Conservation (phyloP, 2,888 invertebrate species). For the Leucania comma region DNA sequence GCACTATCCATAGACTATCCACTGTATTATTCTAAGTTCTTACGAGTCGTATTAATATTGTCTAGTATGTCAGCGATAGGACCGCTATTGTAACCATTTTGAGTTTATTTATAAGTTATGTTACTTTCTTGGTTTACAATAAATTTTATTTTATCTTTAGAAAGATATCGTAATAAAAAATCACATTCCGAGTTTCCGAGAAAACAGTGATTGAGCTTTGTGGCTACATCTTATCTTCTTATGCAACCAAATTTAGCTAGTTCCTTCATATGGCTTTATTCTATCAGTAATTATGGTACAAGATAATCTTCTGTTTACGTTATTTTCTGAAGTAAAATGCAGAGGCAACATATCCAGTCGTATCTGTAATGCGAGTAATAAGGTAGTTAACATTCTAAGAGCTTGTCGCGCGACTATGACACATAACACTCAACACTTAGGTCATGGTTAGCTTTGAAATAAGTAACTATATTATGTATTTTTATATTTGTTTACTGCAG, state of each 20-base stretch:
- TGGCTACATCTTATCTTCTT: neutral
- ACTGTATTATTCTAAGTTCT: too few relatives aligned
- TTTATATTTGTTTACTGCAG: neutral
- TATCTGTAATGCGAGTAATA: slow-evolving; percentile 5
- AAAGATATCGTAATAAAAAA: neutral
- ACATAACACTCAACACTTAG: slow-evolving; percentile 29
- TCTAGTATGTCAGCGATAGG: too few relatives aligned
- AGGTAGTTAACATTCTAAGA: slow-evolving; percentile 31
- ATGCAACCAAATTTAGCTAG: neutral
- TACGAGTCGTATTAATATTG: too few relatives aligned
- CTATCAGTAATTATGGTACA: neutral
- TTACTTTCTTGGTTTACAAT: too few relatives aligned
- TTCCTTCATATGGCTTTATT: neutral
- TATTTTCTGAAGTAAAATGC: slow-evolving; percentile 1
- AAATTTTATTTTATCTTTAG: too few relatives aligned
- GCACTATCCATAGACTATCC: too few relatives aligned
- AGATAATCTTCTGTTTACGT: neutral
- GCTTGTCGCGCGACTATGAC: slow-evolving; percentile 9
- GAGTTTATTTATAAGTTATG: too few relatives aligned
- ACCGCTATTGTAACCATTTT: too few relatives aligned
- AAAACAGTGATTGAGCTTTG: neutral
- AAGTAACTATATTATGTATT: neutral
- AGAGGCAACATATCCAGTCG: neutral
- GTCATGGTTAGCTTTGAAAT: slow-evolving; percentile 20
- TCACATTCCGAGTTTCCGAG: neutral